Percentiles rank a stretch among this genome's conserved stretches.
These are phyloP conservation scores for Nothocercus julius DNA, from an alignment of 2,113 vertebrate genomes.

Conservation along the genomic window DNA sequence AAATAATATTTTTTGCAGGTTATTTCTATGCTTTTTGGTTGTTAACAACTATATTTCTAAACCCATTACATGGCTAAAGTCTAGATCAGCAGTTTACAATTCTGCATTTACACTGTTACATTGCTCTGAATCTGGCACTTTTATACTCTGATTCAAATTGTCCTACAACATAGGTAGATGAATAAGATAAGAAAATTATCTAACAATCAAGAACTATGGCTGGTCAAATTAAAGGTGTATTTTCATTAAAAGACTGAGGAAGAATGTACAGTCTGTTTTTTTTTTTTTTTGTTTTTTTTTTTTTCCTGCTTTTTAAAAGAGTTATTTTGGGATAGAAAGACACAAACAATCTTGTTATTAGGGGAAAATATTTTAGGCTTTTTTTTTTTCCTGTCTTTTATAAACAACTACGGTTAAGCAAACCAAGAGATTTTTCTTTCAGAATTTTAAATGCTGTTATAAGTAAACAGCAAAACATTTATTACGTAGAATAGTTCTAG, in stretches of 20 bases:
- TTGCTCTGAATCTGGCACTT: background rate
- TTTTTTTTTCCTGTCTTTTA: background rate
- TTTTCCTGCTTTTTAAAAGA: background rate
- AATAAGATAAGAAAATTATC: background rate
- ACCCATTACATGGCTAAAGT: background rate
- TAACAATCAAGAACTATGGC: background rate
- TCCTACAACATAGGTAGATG: background rate
- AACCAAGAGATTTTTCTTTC: background rate
- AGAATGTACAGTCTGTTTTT: background rate
- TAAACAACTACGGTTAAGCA: background rate
- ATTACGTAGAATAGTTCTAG: background rate
- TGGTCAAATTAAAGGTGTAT: background rate
- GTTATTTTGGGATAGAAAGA: background rate
- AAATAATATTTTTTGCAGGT: background rate
- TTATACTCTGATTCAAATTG: background rate
- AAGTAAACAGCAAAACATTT: background rate
- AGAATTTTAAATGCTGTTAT: background rate
- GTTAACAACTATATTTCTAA: background rate
- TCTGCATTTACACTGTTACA: background rate
- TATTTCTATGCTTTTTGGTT: background rate
- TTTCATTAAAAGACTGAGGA: background rate
- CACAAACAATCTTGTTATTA: background rate
- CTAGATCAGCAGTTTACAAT: background rate
- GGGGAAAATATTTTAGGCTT: background rate
- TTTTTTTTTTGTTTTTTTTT: background rate